Conservation (phyloP, 2,888 invertebrate species). For the Oscheius sp. region DNA sequence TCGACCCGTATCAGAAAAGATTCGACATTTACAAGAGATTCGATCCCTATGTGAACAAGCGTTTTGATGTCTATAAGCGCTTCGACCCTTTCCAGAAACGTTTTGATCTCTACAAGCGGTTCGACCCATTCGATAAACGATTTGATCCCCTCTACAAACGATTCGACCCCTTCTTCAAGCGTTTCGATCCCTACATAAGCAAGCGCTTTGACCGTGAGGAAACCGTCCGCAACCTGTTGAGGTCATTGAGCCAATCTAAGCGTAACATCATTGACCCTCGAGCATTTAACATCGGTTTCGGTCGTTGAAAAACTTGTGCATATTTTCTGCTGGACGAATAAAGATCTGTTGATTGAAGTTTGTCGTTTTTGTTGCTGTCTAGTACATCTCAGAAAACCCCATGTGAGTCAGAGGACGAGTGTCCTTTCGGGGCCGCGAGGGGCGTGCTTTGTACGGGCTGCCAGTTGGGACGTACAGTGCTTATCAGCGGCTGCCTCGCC, state of each 20-base stretch:
- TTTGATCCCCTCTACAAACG: constrained; percentile 39
- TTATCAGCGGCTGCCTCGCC: constrained; percentile 28
- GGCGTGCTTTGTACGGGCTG: constrained; percentile 31
- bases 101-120: constrained; percentile 33
- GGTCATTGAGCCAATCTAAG: constrained; percentile 29
- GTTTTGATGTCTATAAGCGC: constrained; percentile 15
- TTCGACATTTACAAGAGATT: constrained; percentile 14
- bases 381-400: constrained; percentile 9
- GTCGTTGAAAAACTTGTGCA: constrained; percentile 4
- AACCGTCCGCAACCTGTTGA: constrained; percentile 10
- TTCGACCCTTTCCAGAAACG: constrained; percentile 28
- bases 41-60: constrained; percentile 17
- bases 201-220: constrained; percentile 33
- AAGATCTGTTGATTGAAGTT: constrained; percentile 1
- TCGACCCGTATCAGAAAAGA: constrained; percentile 34
- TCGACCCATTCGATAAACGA: constrained; percentile 33
- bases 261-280: constrained; percentile 36
- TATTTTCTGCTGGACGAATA: constrained; percentile 7
- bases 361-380: not conserved
- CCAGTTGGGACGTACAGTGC: constrained; percentile 30
- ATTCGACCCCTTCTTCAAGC: constrained; percentile 35
- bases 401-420: constrained; percentile 17
- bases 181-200: constrained; percentile 34
- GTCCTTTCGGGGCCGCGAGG: constrained; percentile 30
- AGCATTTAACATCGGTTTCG: constrained; percentile 38